phyloP scores from a whole-genome alignment of 2,113 vertebrate species.

The Corythaixoides concolor region DNA sequence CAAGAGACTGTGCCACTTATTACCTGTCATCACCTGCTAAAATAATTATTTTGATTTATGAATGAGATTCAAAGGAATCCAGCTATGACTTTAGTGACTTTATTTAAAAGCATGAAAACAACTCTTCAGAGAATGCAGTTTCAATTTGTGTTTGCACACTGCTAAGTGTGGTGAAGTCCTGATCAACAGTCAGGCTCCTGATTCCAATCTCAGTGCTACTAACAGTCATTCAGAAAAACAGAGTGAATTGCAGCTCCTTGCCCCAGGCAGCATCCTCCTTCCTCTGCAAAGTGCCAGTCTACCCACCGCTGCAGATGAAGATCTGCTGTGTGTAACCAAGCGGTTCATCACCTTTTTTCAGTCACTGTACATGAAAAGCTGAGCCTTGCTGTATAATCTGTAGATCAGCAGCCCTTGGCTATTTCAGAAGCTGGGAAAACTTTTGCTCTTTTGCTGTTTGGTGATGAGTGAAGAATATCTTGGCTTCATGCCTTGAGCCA shows the following conservation, averaged over 20 bases:
- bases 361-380: neutral
- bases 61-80: neutral
- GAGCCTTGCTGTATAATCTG: neutral
- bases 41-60: slow-evolving; percentile 9
- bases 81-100: neutral
- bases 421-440: neutral
- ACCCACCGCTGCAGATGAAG: neutral
- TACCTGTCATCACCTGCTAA: neutral
- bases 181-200: neutral
- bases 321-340: neutral
- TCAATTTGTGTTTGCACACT: neutral
- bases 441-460: neutral
- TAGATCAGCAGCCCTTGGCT: neutral
- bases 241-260: neutral
- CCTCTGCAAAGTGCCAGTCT: neutral
- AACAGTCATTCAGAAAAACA: neutral
- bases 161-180: neutral
- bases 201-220: neutral
- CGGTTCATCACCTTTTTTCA: neutral
- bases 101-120: neutral
- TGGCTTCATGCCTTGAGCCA: neutral
- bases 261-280: neutral
- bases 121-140: neutral
- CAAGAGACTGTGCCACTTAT: neutral
- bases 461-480: neutral